Evolutionary conservation across 2,797 vertebrate species (phyloP), one percentile per base, ranked within the genome.

Genomic region (Manis pentadactyla): DNA sequence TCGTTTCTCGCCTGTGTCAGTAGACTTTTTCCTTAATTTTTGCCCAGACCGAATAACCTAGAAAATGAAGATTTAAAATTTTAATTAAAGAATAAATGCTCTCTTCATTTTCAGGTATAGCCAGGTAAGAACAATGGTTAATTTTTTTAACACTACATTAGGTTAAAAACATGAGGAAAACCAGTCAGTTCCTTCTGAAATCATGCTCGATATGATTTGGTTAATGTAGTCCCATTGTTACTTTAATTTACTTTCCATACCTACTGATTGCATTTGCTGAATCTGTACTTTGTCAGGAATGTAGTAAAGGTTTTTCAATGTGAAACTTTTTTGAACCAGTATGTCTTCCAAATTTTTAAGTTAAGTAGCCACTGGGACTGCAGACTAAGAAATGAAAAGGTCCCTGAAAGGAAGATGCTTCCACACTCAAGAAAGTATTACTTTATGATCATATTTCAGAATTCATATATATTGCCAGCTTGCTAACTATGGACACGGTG

Each of bases 21-120:
- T 6, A 0, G 97, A 97, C 94, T 99, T 99, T 98, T 99, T 99
- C 42, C 97, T 99, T 91, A 99, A 93, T 95, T 99, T 99, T 96
- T 99, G 99, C 12, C 99, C 99, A 0, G 99, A 99, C 39, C 99
- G 98, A 97, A 99, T 98, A 68, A 99, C 99, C 99, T 99, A 97
- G 55, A 95, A 97, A 94, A 95, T 1, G 13, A 93, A 90, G 94
- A 57, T 39, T 1, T 18, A n/a, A 42, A 77, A 79, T 63, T 31
- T 23, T 82, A 51, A 66, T 81, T 94, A 49, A 77, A 75, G 18
- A 93, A 84, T 90, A 82, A 92, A 89, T 42, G 4, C 7, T 8
- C 34, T 90, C 27, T 87, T 95, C 21, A 71, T 29, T 77, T 87
- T 84, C 37, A 92, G 18, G 17, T 77, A 15, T 53, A 93, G 10